These are phyloP conservation scores for Kryptolebias ocellatus DNA, from an alignment of 2,797 vertebrate species.

Conservation along the genomic window DNA sequence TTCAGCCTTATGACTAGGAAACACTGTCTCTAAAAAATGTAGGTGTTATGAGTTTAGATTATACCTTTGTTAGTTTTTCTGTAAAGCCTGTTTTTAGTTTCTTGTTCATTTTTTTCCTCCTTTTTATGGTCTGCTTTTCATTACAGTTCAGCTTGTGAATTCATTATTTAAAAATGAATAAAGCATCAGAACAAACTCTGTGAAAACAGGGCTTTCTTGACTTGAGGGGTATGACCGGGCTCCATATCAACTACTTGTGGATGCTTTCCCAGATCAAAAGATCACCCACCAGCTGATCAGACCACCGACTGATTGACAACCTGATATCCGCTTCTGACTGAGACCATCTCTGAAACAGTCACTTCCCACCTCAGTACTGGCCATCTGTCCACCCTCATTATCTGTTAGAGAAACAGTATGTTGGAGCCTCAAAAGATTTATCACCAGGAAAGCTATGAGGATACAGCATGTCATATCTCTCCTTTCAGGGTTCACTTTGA, in stretches of 20 bases:
- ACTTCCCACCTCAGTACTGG: constrained; percentile 57
- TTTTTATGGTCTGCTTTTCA: not conserved
- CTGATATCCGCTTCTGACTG: constrained; percentile 37
- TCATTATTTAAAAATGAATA: not conserved
- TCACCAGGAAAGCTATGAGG: constrained; percentile 4
- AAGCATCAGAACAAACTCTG: not conserved
- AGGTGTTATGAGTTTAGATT: too few species aligned
- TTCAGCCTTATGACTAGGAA: too few species aligned
- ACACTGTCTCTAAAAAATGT: too few species aligned
- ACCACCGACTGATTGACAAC: constrained; percentile 26
- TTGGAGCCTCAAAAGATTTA: constrained; percentile 29
- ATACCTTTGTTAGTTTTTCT: not conserved
- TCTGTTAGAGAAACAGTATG: constrained; percentile 15
- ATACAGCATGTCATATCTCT: not conserved
- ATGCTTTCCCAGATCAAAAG: constrained; percentile 13
- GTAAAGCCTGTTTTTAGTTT: not conserved
- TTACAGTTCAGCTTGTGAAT: not conserved
- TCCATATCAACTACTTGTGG: not conserved
- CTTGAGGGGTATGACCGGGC: not conserved
- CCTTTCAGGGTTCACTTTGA: not conserved
- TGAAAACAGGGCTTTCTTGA: not conserved
- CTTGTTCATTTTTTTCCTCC: not conserved
- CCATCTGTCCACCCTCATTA: constrained; percentile 46
- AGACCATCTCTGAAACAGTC: constrained; percentile 22
- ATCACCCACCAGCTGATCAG: constrained; percentile 25